A percentile compares a stretch with the other conserved stretches of the same genome.
These are phyloP conservation scores for Petrosia ficiformis DNA, from an alignment of 37 sponge, comb jelly and placozoan genomes.

Conservation along the genomic window DNA sequence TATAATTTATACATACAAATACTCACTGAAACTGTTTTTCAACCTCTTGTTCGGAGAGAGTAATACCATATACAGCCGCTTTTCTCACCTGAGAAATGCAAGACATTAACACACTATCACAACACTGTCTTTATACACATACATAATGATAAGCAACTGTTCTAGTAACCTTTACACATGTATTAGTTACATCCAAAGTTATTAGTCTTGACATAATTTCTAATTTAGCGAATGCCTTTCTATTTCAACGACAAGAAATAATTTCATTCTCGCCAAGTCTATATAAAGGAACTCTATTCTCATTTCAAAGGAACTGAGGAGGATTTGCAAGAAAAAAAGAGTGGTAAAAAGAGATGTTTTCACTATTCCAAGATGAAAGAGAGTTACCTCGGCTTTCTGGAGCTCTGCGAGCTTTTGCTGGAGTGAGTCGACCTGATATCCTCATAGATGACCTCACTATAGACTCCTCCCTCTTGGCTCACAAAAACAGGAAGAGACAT, in stretches of 20 bases:
- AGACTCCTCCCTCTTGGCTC: no score
- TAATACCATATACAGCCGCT: not conserved
- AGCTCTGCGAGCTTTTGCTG: conserved; percentile 53
- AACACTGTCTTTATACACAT: not conserved
- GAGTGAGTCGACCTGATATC: no score
- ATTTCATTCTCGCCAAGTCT: not conserved
- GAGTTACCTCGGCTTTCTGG: conserved; percentile 41
- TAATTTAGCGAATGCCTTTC: not conserved
- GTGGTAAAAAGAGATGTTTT: not conserved
- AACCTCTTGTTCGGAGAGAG: not conserved
- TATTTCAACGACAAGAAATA: not conserved
- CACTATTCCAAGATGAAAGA: not conserved
- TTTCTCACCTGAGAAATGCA: no score
- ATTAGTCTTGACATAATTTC: not conserved
- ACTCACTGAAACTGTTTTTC: conserved; percentile 9
- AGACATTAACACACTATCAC: no score
- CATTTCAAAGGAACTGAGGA: no score
- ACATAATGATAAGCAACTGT: conserved; percentile 47
- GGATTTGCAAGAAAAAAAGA: not conserved
- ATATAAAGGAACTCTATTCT: no score
- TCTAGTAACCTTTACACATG: conserved; percentile 27
- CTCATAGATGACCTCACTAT: no score
- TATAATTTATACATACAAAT: not conserved
- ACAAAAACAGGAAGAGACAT: no score
- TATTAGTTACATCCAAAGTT: conserved; percentile 46